Evolutionary conservation across 1,140 invertebrate species (phyloP), one percentile per base, ranked within the genome.

Genomic region (Drosophila nannoptera): DNA sequence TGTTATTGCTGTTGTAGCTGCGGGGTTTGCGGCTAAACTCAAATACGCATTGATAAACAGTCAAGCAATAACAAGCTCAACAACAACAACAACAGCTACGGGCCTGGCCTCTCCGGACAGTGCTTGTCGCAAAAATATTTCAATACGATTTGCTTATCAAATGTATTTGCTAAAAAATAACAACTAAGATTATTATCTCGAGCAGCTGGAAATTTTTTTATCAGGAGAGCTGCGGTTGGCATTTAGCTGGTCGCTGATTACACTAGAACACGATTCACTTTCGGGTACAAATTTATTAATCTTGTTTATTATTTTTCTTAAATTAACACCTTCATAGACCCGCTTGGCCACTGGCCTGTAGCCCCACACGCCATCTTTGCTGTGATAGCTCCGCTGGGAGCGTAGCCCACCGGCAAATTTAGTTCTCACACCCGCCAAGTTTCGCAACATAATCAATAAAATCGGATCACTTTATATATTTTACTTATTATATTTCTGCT

Each of bases 351-450:
- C 88, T 0, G 91, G 90, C 67, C 89, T 90, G 63, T 92, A 92
- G 33, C 93, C 93, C 78, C 92, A 93, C 7, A 93, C 91, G 14
- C 91, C 92, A 46, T 89, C 90, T 33, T 91, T 90, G 84, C 91
- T 92, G 63, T 93, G 91, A 90, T 93, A 93, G 46, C n/a, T 14
- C 6, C 80, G 81, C 29, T 64, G 74, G 61, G 73, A 72, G 59
- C 80, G 75, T 65, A 77, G 53, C 38, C 60, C 36, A 38, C 49
- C 60, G 12, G 45, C 56, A 6, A 84, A 33, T 54, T 68, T 59
- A 9, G 46, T 56, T 48, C 78, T 46, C 14, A 71, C 50, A 42
- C 69, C 65, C 36, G 60, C 61, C 49, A 73, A 49, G 33, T 71
- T 75, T 42, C 87, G 87, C 50, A 88, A 61, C 87, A 88, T 88